Evolutionary conservation across 2,888 invertebrate species (phyloP), one percentile per base, ranked within the genome.

Genomic region (Thera britannica): DNA sequence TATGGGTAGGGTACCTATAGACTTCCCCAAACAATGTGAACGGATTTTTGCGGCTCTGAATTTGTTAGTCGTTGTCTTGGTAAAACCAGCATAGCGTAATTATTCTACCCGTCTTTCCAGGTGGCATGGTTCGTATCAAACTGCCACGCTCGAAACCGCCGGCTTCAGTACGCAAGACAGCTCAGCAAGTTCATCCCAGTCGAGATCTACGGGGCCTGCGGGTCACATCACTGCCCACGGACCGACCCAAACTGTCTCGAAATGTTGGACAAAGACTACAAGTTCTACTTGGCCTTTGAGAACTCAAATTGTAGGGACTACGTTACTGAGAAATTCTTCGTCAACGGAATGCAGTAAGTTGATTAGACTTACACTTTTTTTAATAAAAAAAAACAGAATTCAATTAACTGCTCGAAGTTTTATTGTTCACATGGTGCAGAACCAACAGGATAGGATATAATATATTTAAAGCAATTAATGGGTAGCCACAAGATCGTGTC

Each of bases 101-200:
- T 41, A 4, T 41, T 41, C 41, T 41, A 41, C 7, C 41, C 41
- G 7, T 34, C 9, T 11, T 65, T 65, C 2, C 81, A 95, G 96
- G 97, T 99, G 5, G 99, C 99, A 63, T 99, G 99, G 99, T 99
- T 99, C 91, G 99, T 99, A 64, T 99, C 99, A 49, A 99, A 99
- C 90, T 99, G 99, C 86, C 98, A 97, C 73, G 98, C 99, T 3
- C 95, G 97, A 64, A 99, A 99, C 88, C 96, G 97, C 2, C 95
- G 99, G 9, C 93, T 98, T 70, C 96, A 97, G 77, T 99, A 97
- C 89, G 99, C 98, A 8, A 95, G 96, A 76, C 97, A 97, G 85
- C 94, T 99, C 65, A 95, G 96, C 72, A 98, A 98, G 87, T 94
- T 97, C 90, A 98, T 99, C 77, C 94, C 96, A 72, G 97, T 98